These are phyloP conservation scores for Drosophila colorata DNA, from an alignment of 2,888 invertebrate species.

Conservation along the genomic window DNA sequence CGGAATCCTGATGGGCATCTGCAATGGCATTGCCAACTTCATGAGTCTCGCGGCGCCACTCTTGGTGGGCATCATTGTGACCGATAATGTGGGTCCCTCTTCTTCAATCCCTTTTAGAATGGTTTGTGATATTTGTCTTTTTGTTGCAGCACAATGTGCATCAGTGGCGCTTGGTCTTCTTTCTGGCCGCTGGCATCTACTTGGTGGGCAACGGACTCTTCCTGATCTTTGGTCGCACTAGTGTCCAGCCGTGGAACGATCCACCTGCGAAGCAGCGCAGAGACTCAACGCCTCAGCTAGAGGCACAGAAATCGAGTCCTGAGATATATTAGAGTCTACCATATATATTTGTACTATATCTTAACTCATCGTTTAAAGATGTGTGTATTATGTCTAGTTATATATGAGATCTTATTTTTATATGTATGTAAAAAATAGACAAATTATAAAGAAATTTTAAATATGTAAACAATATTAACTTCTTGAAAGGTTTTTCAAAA, in stretches of 20 bases:
- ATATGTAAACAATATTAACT: too few relatives aligned
- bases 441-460: too few relatives aligned
- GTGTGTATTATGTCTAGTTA: neutral
- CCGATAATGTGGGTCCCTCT: constrained; percentile 86
- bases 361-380: neutral
- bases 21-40: constrained; percentile 88
- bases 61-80: constrained; percentile 87
- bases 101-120: neutral
- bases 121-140: neutral
- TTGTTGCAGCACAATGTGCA: constrained; percentile 87
- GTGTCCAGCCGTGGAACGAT: constrained; percentile 90
- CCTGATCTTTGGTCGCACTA: constrained; percentile 88
- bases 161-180: constrained; percentile 92
- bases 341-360: constrained; percentile 4
- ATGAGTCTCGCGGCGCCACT: constrained; percentile 89
- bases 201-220: constrained; percentile 90
- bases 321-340: neutral
- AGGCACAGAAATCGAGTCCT: constrained; percentile 54
- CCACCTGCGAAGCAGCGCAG: constrained; percentile 75
- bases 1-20: constrained; percentile 90
- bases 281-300: constrained; percentile 64
- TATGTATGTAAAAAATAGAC: neutral
- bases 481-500: too few relatives aligned
- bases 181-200: constrained; percentile 90
- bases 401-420: neutral